Percentiles rank a stretch among this genome's conserved stretches.
Evolutionary conservation across 1,140 invertebrate genomes (phyloP).

Genomic region (Plutomurus gul): DNA sequence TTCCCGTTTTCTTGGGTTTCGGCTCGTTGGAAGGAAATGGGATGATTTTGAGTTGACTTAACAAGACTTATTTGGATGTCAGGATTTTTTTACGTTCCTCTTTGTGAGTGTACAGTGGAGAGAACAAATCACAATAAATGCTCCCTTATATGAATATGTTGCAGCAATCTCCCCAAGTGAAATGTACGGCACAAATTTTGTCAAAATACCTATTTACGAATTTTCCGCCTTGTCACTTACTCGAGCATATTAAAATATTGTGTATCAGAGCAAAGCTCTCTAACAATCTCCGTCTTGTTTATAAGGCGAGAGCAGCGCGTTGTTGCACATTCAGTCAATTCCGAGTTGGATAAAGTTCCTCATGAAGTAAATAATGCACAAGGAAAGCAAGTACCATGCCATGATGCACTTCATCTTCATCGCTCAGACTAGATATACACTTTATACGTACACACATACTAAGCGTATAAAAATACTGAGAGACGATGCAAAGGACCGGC

Average conservation of each 20-base stretch:
- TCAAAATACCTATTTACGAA: conserved; percentile 47
- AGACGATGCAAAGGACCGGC: not conserved
- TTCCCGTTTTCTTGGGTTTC: conserved; percentile 19
- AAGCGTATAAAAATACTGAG: not conserved
- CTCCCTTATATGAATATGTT: not conserved
- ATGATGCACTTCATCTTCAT: not conserved
- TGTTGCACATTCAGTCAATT: not conserved
- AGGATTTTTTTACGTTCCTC: conserved; percentile 6
- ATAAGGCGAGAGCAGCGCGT: too few relatives aligned
- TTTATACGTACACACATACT: not conserved
- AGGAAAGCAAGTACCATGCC: too few relatives aligned
- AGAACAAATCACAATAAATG: not conserved
- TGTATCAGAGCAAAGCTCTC: conserved; percentile 43
- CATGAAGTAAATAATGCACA: too few relatives aligned
- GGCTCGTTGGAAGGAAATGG: conserved; percentile 24
- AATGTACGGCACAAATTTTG: not conserved
- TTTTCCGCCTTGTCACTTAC: conserved; percentile 50
- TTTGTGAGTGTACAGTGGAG: not conserved
- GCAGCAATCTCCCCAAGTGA: not conserved
- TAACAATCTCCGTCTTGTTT: not conserved
- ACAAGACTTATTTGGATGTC: conserved; percentile 24
- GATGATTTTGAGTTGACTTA: conserved; percentile 26
- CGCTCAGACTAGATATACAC: too few relatives aligned
- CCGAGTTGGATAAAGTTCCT: too few relatives aligned
- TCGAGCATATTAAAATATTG: conserved; percentile 37